Conservation (phyloP, 2,888 invertebrate genomes). For the Drosophila gaucha region DNA sequence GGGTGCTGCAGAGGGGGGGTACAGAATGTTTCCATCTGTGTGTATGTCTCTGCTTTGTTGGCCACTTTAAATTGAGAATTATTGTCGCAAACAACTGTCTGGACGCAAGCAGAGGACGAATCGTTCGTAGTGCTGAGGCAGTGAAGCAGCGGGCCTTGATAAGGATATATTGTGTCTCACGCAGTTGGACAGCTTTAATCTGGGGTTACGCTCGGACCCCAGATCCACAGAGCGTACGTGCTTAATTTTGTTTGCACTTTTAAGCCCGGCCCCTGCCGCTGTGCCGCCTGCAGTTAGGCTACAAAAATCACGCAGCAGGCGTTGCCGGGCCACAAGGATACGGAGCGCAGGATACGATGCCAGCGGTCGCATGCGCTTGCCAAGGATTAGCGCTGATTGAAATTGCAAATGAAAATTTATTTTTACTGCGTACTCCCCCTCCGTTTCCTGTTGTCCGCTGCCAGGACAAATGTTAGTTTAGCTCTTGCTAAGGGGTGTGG, state of each 20-base stretch:
- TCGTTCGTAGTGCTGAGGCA: conserved; percentile 6
- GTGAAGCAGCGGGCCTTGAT: conserved; percentile 57
- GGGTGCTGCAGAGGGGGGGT: not conserved
- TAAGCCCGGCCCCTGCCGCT: conserved; percentile 66
- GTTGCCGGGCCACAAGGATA: conserved; percentile 16
- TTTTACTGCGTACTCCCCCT: conserved; percentile 68
- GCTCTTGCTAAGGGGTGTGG: too few species aligned
- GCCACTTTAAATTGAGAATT: conserved; percentile 81
- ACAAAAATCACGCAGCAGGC: conserved; percentile 77
- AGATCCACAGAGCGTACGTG: conserved; percentile 69
- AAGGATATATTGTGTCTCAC: conserved; percentile 82
- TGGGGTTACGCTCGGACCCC: conserved; percentile 53
- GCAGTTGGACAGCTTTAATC: conserved; percentile 81
- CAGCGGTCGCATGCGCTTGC: conserved; percentile 76
- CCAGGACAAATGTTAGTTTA: conserved; percentile 67
- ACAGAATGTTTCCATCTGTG: conserved; percentile 56
- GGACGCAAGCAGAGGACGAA: conserved; percentile 25
- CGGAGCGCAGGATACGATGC: conserved; percentile 33
- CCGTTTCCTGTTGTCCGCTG: not conserved
- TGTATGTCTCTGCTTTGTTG: conserved; percentile 5
- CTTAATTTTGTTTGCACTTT: conserved; percentile 80
- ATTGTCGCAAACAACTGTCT: conserved; percentile 72
- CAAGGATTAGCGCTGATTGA: conserved; percentile 84
- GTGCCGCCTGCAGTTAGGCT: conserved; percentile 75
- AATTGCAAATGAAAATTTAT: conserved; percentile 85